Base-by-base conservation (phyloP, 2,888 invertebrate genomes). In the Drosophila silvestris region DNA sequence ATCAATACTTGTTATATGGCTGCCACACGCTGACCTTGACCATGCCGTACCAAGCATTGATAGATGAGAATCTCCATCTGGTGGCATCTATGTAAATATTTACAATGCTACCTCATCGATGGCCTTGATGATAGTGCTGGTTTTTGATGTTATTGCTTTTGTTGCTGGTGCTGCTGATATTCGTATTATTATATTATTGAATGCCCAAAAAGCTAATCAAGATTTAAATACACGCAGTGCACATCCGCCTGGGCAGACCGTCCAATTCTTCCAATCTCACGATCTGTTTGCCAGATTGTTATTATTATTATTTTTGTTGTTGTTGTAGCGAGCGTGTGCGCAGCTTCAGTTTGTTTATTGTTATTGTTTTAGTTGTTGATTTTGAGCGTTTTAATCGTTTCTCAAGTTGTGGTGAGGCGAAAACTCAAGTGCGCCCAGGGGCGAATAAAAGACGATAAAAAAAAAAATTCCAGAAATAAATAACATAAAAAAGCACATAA, bases 21-120 rank as follows among this genome's bases (percentile, higher is more conserved):
- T 85, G 87, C 84, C 82, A 74, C 87, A 81, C n/a, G 41, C 6
- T 64, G 82, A 77, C 85, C 85, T 87, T 84, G 74, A 64, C 71
- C 83, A 80, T 79, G 79, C 59, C 58, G 53, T 39, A 51, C 53
- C 53, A 53, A 39, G 12, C 63, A 69, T 53, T 59, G 58, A 70
- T 33, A 33, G 74, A 53, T 69, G 77, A 47, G 66, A 61, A 77
- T 79, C 72, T 80, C 66, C 47, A 47, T n/a, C 69, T 66, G 72
- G 72, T 72, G 76, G 81, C 79, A 79, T 80, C 77, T 80, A 85
- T 85, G 89, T 88, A 88, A 85, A 85, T 85, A 74, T 88, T 85
- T 88, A 87, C 82, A 81, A 64, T 75, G 76, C 75, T 69, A 77
- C 52, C 74, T 76, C 89, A 80, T 56, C 74, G 75, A 52, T 74